These are phyloP conservation scores for Achroia grisella DNA, from an alignment of 1,140 invertebrate species.

Conservation along the genomic window DNA sequence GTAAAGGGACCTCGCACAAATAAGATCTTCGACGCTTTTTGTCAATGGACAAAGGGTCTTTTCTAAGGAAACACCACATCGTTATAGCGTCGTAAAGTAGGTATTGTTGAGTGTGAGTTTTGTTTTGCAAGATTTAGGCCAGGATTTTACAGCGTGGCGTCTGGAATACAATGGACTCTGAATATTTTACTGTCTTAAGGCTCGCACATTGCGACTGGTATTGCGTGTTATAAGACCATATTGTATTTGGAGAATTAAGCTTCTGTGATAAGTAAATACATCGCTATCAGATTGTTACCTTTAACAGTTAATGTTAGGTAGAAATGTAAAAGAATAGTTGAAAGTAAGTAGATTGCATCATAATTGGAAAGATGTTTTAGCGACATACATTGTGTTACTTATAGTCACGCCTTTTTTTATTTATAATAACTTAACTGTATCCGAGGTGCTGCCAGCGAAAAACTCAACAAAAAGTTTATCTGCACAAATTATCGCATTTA, in stretches of 20 bases:
- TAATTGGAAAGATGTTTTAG: too few species aligned
- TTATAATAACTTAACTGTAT: too few species aligned
- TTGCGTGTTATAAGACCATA: slow-evolving; percentile 1
- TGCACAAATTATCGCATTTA: too few species aligned
- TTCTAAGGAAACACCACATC: slow-evolving; percentile 70
- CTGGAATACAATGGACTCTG: slow-evolving; percentile 37
- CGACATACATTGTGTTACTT: too few species aligned
- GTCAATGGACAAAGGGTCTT: slow-evolving; percentile 66
- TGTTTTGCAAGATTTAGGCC: slow-evolving; percentile 67
- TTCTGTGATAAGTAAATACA: too few species aligned
- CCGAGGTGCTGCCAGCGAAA: too few species aligned
- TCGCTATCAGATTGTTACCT: too few species aligned
- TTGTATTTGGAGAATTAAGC: background rate
- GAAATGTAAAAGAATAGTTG: too few species aligned
- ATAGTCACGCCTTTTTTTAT: too few species aligned
- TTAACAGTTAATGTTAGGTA: too few species aligned
- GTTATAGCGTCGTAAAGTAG: slow-evolving; percentile 68
- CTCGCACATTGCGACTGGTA: slow-evolving; percentile 1
- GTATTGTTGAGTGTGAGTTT: slow-evolving; percentile 62
- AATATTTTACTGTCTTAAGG: slow-evolving; percentile 37
- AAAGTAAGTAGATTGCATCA: too few species aligned
- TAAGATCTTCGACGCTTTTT: slow-evolving; percentile 62
- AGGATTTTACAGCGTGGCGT: slow-evolving; percentile 63
- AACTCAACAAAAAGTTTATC: too few species aligned
- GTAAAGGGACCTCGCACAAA: slow-evolving; percentile 61